These are phyloP conservation scores for Nymphalis io DNA, from an alignment of 1,140 invertebrate species.

Conservation along the genomic window DNA sequence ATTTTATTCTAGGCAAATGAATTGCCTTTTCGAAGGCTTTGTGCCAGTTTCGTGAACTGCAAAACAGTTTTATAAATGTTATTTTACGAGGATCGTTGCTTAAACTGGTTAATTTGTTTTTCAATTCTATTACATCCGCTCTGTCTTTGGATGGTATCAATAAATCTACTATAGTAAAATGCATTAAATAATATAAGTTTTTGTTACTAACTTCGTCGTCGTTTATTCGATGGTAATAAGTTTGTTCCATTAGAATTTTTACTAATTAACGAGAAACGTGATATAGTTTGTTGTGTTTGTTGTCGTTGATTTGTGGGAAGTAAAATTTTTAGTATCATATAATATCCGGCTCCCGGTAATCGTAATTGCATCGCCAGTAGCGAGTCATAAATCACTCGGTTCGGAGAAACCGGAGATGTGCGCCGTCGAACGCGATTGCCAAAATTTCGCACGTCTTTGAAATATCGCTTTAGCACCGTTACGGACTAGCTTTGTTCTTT, in stretches of 20 bases:
- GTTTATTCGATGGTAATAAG: too few species aligned
- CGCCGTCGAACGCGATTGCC: constrained; percentile 39
- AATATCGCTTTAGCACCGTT: constrained; percentile 25
- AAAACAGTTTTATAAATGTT: background rate
- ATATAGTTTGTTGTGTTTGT: too few species aligned
- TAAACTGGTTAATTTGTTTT: background rate
- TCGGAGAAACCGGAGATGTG: constrained; percentile 43
- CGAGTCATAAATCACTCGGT: constrained; percentile 42
- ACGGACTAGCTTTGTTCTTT: constrained; percentile 11
- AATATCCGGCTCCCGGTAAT: constrained; percentile 7
- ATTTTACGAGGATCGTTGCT: background rate
- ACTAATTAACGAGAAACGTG: background rate
- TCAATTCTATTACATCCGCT: background rate
- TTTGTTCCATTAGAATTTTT: too few species aligned
- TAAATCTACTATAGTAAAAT: too few species aligned
- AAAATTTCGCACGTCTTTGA: constrained; percentile 41
- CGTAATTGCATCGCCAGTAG: background rate
- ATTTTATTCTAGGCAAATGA: constrained; percentile 18
- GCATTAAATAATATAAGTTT: too few species aligned
- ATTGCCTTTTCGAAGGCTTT: constrained; percentile 3
- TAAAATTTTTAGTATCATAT: background rate
- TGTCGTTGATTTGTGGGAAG: too few species aligned
- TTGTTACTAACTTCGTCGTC: too few species aligned
- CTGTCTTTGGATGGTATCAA: background rate
- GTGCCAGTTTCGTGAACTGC: constrained; percentile 7